Conservation (phyloP, 2,888 invertebrate species). For the Hypselothyrea guttata region DNA sequence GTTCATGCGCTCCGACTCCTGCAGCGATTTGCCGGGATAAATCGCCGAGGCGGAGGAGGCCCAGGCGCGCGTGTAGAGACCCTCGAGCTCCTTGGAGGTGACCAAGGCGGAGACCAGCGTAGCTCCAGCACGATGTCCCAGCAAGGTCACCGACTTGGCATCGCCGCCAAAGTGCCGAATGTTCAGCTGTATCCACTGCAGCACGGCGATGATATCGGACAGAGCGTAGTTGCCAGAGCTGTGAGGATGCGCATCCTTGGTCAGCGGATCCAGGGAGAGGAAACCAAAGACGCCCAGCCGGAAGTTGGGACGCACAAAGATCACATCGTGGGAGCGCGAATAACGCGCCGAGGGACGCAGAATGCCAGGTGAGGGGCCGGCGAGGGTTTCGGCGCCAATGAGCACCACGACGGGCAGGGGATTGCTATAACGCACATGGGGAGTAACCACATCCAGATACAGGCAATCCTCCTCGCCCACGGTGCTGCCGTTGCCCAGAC, state of each 20-base stretch:
- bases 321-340: conserved; percentile 89
- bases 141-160: conserved; percentile 88
- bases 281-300: conserved; percentile 91
- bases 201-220: conserved; percentile 89
- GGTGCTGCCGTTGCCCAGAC: conserved; percentile 86
- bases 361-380: conserved; percentile 89
- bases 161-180: conserved; percentile 93
- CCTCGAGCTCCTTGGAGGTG: conserved; percentile 85
- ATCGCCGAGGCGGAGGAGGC: conserved; percentile 89
- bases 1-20: conserved; percentile 85
- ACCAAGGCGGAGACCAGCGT: conserved; percentile 90
- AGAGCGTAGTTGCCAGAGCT: conserved; percentile 94
- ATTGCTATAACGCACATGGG: conserved; percentile 89
- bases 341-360: conserved; percentile 89
- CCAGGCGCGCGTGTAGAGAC: conserved; percentile 90
- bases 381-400: conserved; percentile 90
- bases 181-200: conserved; percentile 91
- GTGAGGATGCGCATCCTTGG: conserved; percentile 87
- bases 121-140: conserved; percentile 93
- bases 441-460: conserved; percentile 91
- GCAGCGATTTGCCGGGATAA: conserved; percentile 86
- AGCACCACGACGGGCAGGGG: conserved; percentile 92
- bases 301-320: conserved; percentile 94
- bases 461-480: conserved; percentile 92
- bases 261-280: conserved; percentile 88